Evolutionary conservation across 2,888 invertebrate species (phyloP).

Genomic region (Ischnus inquisitorius): DNA sequence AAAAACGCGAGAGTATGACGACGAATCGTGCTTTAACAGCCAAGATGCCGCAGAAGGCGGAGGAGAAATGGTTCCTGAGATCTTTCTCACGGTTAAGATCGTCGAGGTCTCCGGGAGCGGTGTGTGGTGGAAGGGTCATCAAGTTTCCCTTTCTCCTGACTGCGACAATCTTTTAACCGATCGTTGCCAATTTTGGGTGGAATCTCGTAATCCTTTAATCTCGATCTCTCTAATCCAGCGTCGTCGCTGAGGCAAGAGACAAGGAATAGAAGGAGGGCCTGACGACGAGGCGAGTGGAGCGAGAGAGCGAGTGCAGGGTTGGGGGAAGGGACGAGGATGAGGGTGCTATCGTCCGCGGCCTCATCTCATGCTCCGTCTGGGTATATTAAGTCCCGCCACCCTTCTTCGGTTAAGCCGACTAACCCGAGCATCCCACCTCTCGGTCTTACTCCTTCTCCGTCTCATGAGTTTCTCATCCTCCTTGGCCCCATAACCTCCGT

Average conservation of each 20-base stretch:
- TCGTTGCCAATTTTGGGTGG: conserved; percentile 70
- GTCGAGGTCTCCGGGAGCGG: not conserved
- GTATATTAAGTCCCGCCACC: conserved; percentile 70
- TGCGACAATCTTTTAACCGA: conserved; percentile 68
- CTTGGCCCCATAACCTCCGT: conserved; percentile 56
- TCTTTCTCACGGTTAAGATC: conserved; percentile 22
- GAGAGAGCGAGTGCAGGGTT: not conserved
- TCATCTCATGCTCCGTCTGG: conserved; percentile 68
- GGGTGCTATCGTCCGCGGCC: conserved; percentile 67
- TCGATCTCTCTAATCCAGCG: conserved; percentile 67
- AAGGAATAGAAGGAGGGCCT: conserved; percentile 1
- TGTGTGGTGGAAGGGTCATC: conserved; percentile 40
- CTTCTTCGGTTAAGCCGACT: conserved; percentile 69
- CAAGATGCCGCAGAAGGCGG: not conserved
- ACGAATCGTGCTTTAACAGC: not conserved
- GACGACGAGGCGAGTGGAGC: conserved; percentile 4
- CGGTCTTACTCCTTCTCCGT: conserved; percentile 50
- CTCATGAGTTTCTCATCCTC: conserved; percentile 50
- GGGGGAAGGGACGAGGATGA: conserved; percentile 40
- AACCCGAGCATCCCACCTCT: conserved; percentile 60
- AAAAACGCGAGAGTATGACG: not conserved
- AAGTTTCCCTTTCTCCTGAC: conserved; percentile 47
- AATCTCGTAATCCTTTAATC: conserved; percentile 73
- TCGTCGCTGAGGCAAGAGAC: conserved; percentile 2
- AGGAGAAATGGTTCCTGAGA: conserved; percentile 6